Evolutionary conservation across 2,797 vertebrate genomes (phyloP).

Genomic region (Cuniculus paca): DNA sequence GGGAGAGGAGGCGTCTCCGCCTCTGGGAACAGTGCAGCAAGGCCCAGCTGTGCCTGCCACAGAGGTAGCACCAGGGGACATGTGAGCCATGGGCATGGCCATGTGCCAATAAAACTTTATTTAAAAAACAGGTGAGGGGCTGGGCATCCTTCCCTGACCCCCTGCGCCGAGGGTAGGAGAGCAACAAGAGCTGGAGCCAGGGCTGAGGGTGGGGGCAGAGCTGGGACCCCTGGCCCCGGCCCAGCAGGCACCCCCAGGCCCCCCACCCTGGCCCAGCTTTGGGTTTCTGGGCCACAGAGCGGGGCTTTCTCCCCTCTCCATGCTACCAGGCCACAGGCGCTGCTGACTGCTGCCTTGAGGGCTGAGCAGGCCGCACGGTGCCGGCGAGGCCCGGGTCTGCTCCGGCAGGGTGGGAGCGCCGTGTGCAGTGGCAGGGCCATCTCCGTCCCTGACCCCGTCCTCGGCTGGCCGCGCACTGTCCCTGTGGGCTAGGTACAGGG

Average conservation of each 20-base stretch:
- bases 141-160: background rate
- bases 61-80: accelerated
- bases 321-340: background rate
- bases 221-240: background rate
- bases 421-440: background rate
- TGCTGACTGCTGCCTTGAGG: background rate
- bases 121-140: conserved; percentile 67
- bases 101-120: conserved; percentile 77
- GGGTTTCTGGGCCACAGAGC: accelerated
- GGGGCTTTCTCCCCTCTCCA: accelerated
- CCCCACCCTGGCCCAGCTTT: background rate
- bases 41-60: background rate
- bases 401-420: background rate
- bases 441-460: background rate
- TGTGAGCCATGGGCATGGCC: background rate
- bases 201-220: background rate
- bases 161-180: background rate
- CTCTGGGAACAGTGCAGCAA: background rate
- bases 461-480: background rate
- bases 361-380: background rate
- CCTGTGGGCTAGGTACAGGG: conserved; percentile 80
- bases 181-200: background rate
- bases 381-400: background rate
- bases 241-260: too few relatives aligned
- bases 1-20: background rate